phyloP scores from a whole-genome alignment of 2,888 invertebrate species.

The Alentia gelatinosa region DNA sequence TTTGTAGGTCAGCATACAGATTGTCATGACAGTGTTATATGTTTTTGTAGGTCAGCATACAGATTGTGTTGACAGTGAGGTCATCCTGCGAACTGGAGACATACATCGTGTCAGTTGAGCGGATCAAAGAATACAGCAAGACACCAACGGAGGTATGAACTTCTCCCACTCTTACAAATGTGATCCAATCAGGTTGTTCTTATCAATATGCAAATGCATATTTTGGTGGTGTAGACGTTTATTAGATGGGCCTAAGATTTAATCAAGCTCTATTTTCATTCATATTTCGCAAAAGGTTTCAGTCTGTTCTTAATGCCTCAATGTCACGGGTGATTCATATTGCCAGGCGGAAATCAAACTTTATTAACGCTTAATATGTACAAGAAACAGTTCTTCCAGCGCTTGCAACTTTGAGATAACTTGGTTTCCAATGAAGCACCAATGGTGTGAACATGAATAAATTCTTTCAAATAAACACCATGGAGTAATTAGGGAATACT shows the following conservation, averaged over 20 bases:
- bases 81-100: slow-evolving; percentile 68
- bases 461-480: too few relatives aligned
- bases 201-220: too few relatives aligned
- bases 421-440: too few relatives aligned
- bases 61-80: slow-evolving; percentile 66
- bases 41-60: slow-evolving; percentile 62
- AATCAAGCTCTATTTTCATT: neutral
- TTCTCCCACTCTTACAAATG: too few relatives aligned
- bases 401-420: too few relatives aligned
- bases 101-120: slow-evolving; percentile 68
- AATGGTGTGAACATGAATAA: too few relatives aligned
- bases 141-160: slow-evolving; percentile 64
- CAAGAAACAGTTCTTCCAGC: too few relatives aligned
- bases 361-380: too few relatives aligned
- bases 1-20: neutral
- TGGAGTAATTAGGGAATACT: too few relatives aligned
- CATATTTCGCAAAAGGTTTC: neutral
- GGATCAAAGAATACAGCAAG: slow-evolving; percentile 68
- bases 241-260: neutral
- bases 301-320: neutral
- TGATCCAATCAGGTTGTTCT: too few relatives aligned
- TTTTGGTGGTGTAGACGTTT: neutral
- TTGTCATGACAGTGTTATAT: neutral
- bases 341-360: neutral
- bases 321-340: neutral